Evolutionary conservation across 2,888 invertebrate species (phyloP), one percentile per base, ranked within the genome.

Genomic region (Leptarthrus brevirostris): DNA sequence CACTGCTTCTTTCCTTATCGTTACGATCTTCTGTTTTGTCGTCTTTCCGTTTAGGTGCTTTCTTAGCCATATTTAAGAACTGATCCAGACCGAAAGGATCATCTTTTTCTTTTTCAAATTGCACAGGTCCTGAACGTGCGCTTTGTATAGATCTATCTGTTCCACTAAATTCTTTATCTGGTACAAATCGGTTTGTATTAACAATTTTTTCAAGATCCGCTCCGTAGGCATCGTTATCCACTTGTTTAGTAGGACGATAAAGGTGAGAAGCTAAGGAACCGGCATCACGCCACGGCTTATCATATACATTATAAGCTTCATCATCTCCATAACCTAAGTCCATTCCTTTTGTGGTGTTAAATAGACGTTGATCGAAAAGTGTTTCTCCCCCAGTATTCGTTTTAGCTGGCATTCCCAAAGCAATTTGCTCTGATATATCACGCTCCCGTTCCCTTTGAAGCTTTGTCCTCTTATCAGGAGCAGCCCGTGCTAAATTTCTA

Each of bases 71-170:
- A 79, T 94, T 94, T 89, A 99, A 93, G 90, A 99, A 97, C 87
- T 96, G 95, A 87, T 97, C 97, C 81, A 99, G 88, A 83, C 98
- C 98, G 86, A 99, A 99, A 77, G 98, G 97, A 91, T 99, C 99
- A 79, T 87, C 87, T n/a, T n/a, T n/a, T 78, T 85, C 84, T 78
- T 91, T 91, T 82, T 97, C 96, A 85, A 98, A 98, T 86, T 98
- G 97, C 22, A 99, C 98, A 0, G 99, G 98, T 0, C 97, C 97
- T 8, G 92, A 89, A n/a, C 97, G 89, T 0, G 90, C 85, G 40
- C 88, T 88, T 24, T 83, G 81, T n/a, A n/a, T n/a, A 54, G 87
- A 85, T 75, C 93, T 87, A 81, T 96, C 95, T 0, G 96, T 94
- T 0, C 98, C 98, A 5, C 94, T 93, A 81, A 99, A 98, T 81